phyloP scores from a whole-genome alignment of 2,888 invertebrate species.

The Cabera pusaria region DNA sequence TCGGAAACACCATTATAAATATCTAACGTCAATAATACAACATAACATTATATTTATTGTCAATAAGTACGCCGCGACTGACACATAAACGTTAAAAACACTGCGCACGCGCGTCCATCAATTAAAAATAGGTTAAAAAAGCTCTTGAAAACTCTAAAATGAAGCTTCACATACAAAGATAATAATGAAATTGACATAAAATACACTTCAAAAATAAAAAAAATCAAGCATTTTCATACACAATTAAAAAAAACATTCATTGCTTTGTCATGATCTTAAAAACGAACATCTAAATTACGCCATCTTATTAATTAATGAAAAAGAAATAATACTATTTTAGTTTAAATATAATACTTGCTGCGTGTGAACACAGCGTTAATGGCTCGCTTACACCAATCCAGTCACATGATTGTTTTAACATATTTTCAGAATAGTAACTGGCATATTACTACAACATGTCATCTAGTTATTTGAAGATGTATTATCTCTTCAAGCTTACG shows the following conservation, averaged over 20 bases:
- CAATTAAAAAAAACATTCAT: conserved; percentile 49
- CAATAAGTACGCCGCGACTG: conserved; percentile 39
- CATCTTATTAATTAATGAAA: conserved; percentile 71
- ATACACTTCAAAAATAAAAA: conserved; percentile 52
- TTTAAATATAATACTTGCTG: conserved; percentile 67
- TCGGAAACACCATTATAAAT: conserved; percentile 50
- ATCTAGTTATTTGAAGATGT: neutral
- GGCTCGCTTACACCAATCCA: conserved; percentile 22
- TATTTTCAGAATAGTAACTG: too few relatives aligned
- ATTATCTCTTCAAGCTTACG: too few relatives aligned
- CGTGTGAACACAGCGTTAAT: conserved; percentile 34
- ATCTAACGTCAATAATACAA: conserved; percentile 54
- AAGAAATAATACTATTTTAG: conserved; percentile 63
- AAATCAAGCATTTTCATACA: conserved; percentile 61
- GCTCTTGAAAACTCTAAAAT: conserved; percentile 48
- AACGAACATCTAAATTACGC: conserved; percentile 78
- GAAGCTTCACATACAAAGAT: conserved; percentile 53
- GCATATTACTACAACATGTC: too few relatives aligned
- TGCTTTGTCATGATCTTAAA: conserved; percentile 78
- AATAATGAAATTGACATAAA: conserved; percentile 65
- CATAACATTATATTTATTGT: too few relatives aligned
- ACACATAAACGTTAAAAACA: conserved; percentile 29
- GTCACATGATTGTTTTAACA: neutral
- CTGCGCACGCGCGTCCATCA: conserved; percentile 1
- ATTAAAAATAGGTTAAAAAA: conserved; percentile 46